Base-by-base conservation (phyloP, 2,113 vertebrate genomes). In the Nyctereutes procyonoides region DNA sequence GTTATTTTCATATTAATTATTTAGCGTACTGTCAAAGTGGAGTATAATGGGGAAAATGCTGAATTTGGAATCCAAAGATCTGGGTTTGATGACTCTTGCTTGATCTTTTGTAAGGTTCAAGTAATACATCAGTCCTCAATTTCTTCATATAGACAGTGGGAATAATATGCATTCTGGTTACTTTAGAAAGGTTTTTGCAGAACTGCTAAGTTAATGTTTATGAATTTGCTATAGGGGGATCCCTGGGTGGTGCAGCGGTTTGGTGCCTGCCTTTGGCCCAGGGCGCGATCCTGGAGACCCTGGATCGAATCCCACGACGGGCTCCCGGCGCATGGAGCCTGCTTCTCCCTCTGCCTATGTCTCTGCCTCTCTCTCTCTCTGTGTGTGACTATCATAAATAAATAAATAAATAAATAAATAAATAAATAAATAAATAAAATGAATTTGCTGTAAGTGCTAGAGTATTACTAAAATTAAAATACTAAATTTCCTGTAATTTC, bases 151-250 rank as follows among this genome's bases (percentile, higher is more conserved):
- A 32, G 60, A 22, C 32, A 19, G 11, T 60, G 65, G 48, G 55
- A 83, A 79, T 74, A 58, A 62, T 58, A 28, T 5, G 11, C 35
- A 63, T 69, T 51, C 30, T 20, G 0, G 73, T 79, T 86, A 55
- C 2, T 88, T 84, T 24, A 86, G 82, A 56, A 96, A 69, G 48
- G 1, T 58, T 8, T 8, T 62, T 22, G n/a, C 9, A 60, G 32
- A 14, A 15, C 73, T 30, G 4, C 2, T 55, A 55, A 58, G 8
- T 35, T 83, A 24, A 67, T 51, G 26, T 53, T 95, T 58, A 38
- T 84, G n/a, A 96, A n/a, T 88, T 90, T 74, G 4, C 35, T 88
- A 38, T 38, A n/a, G n/a, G n/a, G n/a, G n/a, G n/a, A n/a, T n/a
- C n/a, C n/a, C n/a, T n/a, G n/a, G n/a, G n/a, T n/a, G n/a, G n/a